Evolutionary conservation across 2,888 invertebrate genomes (phyloP), one percentile per base, ranked within the genome.

Genomic region (Noctua fimbriata): DNA sequence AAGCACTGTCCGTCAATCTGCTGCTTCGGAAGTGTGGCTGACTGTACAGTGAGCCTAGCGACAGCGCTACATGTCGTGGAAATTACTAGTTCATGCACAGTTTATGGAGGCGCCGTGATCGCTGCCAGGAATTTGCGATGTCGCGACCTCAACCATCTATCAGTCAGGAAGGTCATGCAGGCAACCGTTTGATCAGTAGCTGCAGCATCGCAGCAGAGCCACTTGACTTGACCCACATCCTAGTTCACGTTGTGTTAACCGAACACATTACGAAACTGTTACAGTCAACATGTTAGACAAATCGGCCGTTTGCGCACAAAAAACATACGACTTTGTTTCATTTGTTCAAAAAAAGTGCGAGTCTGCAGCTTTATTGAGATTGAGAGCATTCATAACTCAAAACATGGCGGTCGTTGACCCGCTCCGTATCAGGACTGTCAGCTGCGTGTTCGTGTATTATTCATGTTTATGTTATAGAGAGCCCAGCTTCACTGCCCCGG

Each of bases 361-460:
- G 60, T 24, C 16, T 60, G 76, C 76, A 69, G 41, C 58, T n/a
- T 21, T n/a, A 58, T 36, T 47, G 69, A 41, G 24, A 52, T 14
- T 49, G 41, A 70, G 52, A 41, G 16, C 44, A 66, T 24, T 55
- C 52, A 70, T 72, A 47, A 73, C 18, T 75, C 81, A 71, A 85
- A 73, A 58, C 60, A 69, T 28, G 49, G 69, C 41, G 73, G 76
- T 74, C 74, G 66, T 63, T 69, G 85, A 84, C 80, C 85, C 80
- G 73, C 69, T 72, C 52, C 49, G 21, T 24, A 73, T 66, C 69
- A 47, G 47, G 44, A 44, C 65, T 16, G 73, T 71, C 75, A 69
- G 84, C 73, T 67, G 77, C 78, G 76, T 55, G 76, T 16, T 70
- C 44, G 58, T 73, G 67, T 72, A 36, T 85, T 72, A 73, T 73